These are phyloP conservation scores for Cotesia vestalis DNA, from an alignment of 1,140 invertebrate species.

Conservation along the genomic window DNA sequence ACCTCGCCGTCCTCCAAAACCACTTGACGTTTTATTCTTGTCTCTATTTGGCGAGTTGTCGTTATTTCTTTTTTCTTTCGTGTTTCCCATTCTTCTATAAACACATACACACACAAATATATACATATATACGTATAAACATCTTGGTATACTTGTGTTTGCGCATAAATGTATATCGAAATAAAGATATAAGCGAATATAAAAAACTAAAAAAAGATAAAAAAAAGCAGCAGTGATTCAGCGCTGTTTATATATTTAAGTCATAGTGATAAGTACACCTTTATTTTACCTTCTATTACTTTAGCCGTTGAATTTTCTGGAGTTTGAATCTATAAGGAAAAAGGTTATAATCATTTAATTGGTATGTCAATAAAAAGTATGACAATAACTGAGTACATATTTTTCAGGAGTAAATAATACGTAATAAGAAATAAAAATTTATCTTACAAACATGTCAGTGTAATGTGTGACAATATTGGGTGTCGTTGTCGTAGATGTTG, in stretches of 20 bases:
- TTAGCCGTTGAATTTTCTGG: constrained; percentile 63
- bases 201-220: not conserved
- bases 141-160: not conserved
- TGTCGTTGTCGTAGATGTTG: constrained; percentile 43
- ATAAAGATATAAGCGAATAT: too few species aligned
- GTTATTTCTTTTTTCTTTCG: constrained; percentile 87
- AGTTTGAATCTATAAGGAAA: constrained; percentile 61
- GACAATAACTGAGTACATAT: constrained; percentile 8
- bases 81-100: constrained; percentile 88
- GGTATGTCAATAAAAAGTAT: not conserved
- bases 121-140: not conserved
- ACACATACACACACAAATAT: constrained; percentile 30
- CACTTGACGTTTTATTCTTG: constrained; percentile 86
- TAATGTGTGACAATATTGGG: constrained; percentile 39
- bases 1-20: constrained; percentile 89
- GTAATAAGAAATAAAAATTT: constrained; percentile 21
- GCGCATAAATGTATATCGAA: too few species aligned
- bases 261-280: not conserved
- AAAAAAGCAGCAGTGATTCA: not conserved
- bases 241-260: not conserved
- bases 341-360: constrained; percentile 31
- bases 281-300: constrained; percentile 65
- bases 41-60: constrained; percentile 88
- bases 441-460: constrained; percentile 52
- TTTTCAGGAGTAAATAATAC: too few species aligned